Evolutionary conservation across 2,888 invertebrate genomes (phyloP).

Genomic region (Parascotia fuliginaria): DNA sequence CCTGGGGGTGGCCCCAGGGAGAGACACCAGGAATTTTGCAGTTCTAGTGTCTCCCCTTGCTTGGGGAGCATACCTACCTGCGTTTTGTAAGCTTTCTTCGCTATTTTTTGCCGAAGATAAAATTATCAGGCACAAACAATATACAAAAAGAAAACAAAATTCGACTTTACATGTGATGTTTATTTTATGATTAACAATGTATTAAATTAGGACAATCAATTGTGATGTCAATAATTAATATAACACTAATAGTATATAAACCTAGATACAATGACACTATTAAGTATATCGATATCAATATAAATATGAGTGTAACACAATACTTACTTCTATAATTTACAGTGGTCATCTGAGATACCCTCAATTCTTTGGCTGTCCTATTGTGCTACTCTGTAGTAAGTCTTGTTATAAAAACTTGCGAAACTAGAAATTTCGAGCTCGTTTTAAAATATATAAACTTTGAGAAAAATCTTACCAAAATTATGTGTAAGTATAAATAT

Average conservation of each 20-base stretch:
- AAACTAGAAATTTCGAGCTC: not conserved
- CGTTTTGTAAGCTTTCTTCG: too few relatives aligned
- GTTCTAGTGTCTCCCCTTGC: too few relatives aligned
- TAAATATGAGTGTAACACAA: conserved; percentile 9
- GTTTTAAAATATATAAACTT: too few relatives aligned
- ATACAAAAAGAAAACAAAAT: not conserved
- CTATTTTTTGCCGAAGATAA: too few relatives aligned
- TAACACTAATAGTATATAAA: conserved; percentile 16
- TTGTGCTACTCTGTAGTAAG: conserved; percentile 23
- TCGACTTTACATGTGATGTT: conserved; percentile 19
- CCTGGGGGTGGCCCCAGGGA: too few relatives aligned
- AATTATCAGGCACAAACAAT: too few relatives aligned
- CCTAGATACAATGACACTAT: conserved; percentile 14
- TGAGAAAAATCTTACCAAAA: too few relatives aligned
- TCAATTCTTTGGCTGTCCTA: conserved; percentile 22
- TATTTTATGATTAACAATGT: conserved; percentile 36
- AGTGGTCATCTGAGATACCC: conserved; percentile 8
- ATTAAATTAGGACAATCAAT: conserved; percentile 22
- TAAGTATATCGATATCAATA: conserved; percentile 17
- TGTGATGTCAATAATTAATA: conserved; percentile 16
- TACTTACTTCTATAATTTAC: conserved; percentile 11
- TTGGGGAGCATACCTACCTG: too few relatives aligned
- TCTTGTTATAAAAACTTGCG: not conserved
- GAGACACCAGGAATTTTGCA: too few relatives aligned
- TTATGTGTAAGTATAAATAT: too few relatives aligned